Percentiles rank a stretch among this genome's conserved stretches.
phyloP scores from a whole-genome alignment of 1,140 invertebrate species.

The Wiebesia pumilae region DNA sequence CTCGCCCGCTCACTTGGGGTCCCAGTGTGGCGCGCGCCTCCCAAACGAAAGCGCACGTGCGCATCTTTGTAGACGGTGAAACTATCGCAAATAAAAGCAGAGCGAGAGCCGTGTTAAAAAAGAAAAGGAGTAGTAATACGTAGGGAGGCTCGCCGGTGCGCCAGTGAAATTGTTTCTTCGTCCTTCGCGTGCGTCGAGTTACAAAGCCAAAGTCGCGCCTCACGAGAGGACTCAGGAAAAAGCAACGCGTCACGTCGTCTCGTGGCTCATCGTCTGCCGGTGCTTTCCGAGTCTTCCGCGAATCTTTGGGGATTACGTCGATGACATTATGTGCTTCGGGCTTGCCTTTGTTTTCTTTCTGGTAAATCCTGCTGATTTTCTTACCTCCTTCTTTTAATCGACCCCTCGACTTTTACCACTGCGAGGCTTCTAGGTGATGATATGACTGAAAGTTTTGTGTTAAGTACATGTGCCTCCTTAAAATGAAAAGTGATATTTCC shows the following conservation, averaged over 20 bases:
- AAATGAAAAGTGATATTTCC: background rate
- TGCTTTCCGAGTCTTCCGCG: too few relatives aligned
- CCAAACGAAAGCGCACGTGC: constrained; percentile 32
- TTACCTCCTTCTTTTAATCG: background rate
- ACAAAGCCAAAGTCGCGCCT: background rate
- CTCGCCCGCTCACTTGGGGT: background rate
- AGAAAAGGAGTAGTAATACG: background rate
- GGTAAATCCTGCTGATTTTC: constrained; percentile 12
- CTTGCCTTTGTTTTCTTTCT: constrained; percentile 16
- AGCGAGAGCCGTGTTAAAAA: background rate
- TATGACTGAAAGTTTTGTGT: background rate
- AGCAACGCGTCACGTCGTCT: too few relatives aligned
- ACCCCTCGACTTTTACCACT: too few relatives aligned
- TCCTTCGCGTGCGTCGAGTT: background rate
- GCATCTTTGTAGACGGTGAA: constrained; percentile 21
- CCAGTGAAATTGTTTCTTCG: constrained; percentile 4
- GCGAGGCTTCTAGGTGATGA: background rate
- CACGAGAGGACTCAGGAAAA: background rate
- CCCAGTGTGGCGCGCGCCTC: background rate
- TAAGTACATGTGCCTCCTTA: background rate
- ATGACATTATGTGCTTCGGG: constrained; percentile 22
- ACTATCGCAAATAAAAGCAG: constrained; percentile 24
- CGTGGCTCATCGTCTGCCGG: background rate
- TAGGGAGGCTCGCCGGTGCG: background rate
- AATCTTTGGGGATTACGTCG: background rate